Base-by-base conservation (phyloP, 1,140 invertebrate species). In the Drosophila cardini region DNA sequence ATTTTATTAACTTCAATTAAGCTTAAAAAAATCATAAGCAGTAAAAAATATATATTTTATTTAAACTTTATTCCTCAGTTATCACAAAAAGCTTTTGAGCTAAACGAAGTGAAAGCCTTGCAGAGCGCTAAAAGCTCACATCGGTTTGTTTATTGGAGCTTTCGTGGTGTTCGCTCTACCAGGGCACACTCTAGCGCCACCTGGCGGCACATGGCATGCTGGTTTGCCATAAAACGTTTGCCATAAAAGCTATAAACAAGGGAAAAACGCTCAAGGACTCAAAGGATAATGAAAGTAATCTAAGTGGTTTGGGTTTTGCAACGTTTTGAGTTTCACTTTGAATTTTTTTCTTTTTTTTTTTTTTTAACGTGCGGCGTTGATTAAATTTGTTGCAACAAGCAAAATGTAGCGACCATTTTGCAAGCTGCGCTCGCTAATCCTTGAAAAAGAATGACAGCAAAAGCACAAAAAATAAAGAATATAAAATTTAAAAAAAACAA, bases 211-310 rank as follows among this genome's bases (percentile, higher is more conserved):
- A 7, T 7, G 3, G 6, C 9, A 11, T n/a, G 2, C 2, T 40
- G 5, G 5, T 36, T 18, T 72, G 62, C 80, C 48, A 83, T 83
- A 83, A 83, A 56, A 18, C 13, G 21, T n/a, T 1, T 74, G 62
- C 80, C n/a, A 83, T 83, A 78, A 83, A 78, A 32, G 34, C 9
- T 7, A 7, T 67, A 48, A 61, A 36, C 9, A 18, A n/a, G n/a
- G 32, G 16, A 7, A 32, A 7, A 53, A 8, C 38, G 18, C 18
- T 40, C 38, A 61, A 50, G 46, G 46, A 50, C 58, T 45, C 11
- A 15, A 30, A 55, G 40, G 10, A 64, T 32, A 55, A 53, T 57
- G 32, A 40, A 18, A 57, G 26, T 16, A 2, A 26, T 3, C 21
- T 4, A 26, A 26, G 21, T 26, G 48, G n/a, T 36, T n/a, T n/a